Evolutionary conservation across 1,140 invertebrate genomes (phyloP).

Genomic region (Calliphora vicina): DNA sequence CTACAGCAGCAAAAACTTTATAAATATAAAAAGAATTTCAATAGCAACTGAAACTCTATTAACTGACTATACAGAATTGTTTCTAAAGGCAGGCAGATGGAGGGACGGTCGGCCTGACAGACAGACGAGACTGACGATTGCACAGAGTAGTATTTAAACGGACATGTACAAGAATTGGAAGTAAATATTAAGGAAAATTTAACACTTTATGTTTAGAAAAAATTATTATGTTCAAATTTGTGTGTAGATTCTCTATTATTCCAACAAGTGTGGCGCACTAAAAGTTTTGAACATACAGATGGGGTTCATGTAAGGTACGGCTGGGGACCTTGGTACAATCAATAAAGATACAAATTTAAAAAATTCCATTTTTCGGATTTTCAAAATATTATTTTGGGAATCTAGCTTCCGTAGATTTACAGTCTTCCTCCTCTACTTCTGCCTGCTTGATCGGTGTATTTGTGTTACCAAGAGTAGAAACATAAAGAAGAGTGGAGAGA

Average conservation of each 20-base stretch:
- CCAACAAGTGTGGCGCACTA: constrained; percentile 16
- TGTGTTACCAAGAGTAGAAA: too few relatives aligned
- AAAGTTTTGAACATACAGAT: not conserved
- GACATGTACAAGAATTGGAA: not conserved
- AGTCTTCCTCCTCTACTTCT: too few relatives aligned
- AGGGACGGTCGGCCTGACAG: not conserved
- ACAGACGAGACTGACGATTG: not conserved
- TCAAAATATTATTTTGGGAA: too few relatives aligned
- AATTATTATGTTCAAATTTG: not conserved
- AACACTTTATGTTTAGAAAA: not conserved
- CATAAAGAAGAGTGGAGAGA: too few relatives aligned
- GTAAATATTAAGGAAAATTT: not conserved
- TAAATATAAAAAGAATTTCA: too few relatives aligned
- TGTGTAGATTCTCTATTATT: not conserved
- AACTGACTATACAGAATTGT: not conserved
- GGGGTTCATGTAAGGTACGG: not conserved
- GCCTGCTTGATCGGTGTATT: too few relatives aligned
- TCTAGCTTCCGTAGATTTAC: too few relatives aligned
- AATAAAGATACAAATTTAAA: not conserved
- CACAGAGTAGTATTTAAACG: not conserved
- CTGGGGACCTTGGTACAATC: too few relatives aligned
- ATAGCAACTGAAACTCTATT: constrained; percentile 2
- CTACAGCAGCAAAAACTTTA: not conserved
- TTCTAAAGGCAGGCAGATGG: not conserved
- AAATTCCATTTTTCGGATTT: too few relatives aligned